A percentile compares a stretch with the other conserved stretches of the same genome.
phyloP scores from a whole-genome alignment of 2,888 invertebrate genomes.

The Tetranychus piercei region DNA sequence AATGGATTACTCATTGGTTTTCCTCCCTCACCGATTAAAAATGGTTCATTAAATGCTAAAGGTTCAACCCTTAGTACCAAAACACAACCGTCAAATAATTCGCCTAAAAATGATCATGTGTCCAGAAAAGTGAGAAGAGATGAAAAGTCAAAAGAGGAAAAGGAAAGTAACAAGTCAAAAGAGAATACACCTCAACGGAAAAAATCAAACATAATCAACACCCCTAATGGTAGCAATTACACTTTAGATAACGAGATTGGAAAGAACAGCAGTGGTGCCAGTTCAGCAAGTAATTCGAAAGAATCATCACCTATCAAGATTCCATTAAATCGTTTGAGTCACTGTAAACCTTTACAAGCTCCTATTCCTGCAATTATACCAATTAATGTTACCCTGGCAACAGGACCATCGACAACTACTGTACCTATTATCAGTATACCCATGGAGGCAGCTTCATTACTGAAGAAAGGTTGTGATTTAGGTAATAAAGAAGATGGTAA shows the following conservation, averaged over 20 bases:
- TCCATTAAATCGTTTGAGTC: background rate
- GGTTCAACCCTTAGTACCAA: background rate
- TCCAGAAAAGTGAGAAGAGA: background rate
- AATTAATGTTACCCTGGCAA: background rate
- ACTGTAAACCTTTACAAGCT: background rate
- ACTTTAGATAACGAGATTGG: background rate
- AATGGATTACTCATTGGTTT: background rate
- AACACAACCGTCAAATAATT: background rate
- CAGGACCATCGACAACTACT: background rate
- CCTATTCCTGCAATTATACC: background rate
- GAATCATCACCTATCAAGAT: background rate
- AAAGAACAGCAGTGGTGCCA: background rate
- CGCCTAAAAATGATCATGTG: background rate
- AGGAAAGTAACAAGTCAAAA: background rate
- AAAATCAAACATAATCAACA: background rate
- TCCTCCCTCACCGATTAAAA: background rate
- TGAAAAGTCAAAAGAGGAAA: background rate
- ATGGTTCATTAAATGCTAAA: background rate
- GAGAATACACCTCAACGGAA: background rate
- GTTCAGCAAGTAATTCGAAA: background rate
- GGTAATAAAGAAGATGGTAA: background rate
- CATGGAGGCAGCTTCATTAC: background rate
- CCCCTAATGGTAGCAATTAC: background rate
- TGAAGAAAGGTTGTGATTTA: background rate
- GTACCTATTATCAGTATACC: background rate